Base-by-base conservation (phyloP, 1,140 invertebrate genomes). In the Nephila pilipes region DNA sequence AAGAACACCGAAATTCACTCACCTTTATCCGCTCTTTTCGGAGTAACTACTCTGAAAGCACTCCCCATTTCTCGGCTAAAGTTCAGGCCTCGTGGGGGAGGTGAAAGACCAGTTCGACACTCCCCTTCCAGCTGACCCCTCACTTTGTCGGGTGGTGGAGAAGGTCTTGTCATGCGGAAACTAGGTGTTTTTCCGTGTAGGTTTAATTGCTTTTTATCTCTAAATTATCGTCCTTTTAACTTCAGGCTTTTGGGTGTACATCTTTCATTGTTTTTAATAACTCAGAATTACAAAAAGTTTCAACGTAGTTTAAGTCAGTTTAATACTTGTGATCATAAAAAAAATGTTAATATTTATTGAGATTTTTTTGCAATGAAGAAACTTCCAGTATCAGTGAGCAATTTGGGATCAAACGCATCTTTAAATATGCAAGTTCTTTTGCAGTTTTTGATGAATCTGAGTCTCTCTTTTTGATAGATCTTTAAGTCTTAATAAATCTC, bases 11-110 rank as follows among this genome's bases (percentile, higher is more conserved):
- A 63, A 65, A 57, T 38, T 0, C 14, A 90, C 94, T 94, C 89
- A 94, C 94, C 94, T 85, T 94, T 94, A 38, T 93, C 79, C 54
- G 94, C 94, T 57, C 94, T 94, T 81, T 95, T 95, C 20, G 95
- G 95, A 6, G 95, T 95, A 91, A 95, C 95, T 5, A 95, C 94
- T 29, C 95, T 94, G 93, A 95, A 95, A 29, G 95, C 95, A 93
- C 95, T 95, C 89, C 90, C 94, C 83, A 94, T 94, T n/a, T 94
- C 93, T 55, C 69, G 60, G n/a, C 93, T 93, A 65, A 91, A n/a
- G 54, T 91, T 8, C 60, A 93, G 60, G 93, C 94, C 93, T 87
- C 63, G 85, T 3, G 92, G 87, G 10, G 85, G 83, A 25, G 92
- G 79, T 6, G 85, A 57, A 5, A 83, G 55, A 46, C 46, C 46